A percentile compares a stretch with the other conserved stretches of the same genome.
These are phyloP conservation scores for Notechis scutatus DNA, from an alignment of 2,113 vertebrate genomes.

Conservation along the genomic window DNA sequence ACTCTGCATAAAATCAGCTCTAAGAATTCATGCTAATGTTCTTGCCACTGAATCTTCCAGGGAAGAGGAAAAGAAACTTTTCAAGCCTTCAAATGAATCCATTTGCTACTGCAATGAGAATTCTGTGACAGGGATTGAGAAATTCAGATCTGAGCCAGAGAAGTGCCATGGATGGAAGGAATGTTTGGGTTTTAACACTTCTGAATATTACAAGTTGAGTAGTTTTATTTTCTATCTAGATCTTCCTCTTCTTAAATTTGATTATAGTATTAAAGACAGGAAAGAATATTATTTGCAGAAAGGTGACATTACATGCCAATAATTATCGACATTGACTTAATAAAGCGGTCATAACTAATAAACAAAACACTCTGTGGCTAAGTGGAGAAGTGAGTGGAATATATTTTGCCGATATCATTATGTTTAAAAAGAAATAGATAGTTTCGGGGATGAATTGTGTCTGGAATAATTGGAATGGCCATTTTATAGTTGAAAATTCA, in stretches of 20 bases:
- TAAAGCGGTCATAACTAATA: neutral
- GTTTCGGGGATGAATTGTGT: neutral
- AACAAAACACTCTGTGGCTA: neutral
- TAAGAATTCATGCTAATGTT: neutral
- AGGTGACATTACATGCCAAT: neutral
- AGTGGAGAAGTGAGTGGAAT: neutral
- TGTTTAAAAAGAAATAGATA: neutral
- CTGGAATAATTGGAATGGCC: neutral
- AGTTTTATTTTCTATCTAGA: neutral
- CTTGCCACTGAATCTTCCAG: neutral
- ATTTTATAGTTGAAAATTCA: neutral
- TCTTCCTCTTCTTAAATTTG: neutral
- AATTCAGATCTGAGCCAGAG: neutral
- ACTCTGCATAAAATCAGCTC: neutral
- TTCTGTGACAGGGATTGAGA: neutral
- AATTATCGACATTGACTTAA: neutral
- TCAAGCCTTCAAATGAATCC: neutral
- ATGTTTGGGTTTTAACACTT: neutral
- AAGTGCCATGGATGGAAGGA: neutral
- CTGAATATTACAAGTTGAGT: neutral
- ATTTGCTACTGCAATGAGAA: neutral
- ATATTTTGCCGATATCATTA: conserved; percentile 8
- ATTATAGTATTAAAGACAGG: neutral
- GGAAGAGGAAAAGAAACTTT: neutral
- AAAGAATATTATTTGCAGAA: neutral